Conservation (phyloP, 2,888 invertebrate genomes). For the Siphlonurus alternatus region DNA sequence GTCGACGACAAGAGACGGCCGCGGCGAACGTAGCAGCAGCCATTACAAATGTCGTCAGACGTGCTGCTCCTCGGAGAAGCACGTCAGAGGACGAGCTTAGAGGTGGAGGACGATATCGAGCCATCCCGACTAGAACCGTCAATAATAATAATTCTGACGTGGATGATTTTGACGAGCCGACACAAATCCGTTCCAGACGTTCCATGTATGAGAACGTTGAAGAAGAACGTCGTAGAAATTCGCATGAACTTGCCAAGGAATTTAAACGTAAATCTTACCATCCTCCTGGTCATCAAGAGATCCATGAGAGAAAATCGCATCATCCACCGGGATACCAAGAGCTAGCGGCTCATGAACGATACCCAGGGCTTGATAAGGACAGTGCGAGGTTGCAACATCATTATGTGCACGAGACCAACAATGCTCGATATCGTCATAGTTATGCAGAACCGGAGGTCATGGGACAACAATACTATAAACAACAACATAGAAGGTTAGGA, state of each 20-base stretch:
- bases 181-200: constrained; percentile 11
- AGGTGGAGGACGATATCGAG: constrained; percentile 10
- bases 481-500: not conserved
- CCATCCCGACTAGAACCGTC: constrained; percentile 4
- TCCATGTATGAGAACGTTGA: constrained; percentile 23
- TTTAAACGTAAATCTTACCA: constrained; percentile 22
- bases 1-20: constrained; percentile 4
- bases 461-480: not conserved
- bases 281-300: constrained; percentile 11
- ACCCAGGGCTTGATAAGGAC: constrained; percentile 34
- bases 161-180: not conserved
- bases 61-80: not conserved
- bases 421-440: constrained; percentile 35
- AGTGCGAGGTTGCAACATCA: constrained; percentile 22
- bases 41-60: not conserved
- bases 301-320: constrained; percentile 21
- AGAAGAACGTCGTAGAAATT: constrained; percentile 29
- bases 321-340: constrained; percentile 27
- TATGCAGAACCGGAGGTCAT: constrained; percentile 38
- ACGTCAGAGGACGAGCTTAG: constrained; percentile 32
- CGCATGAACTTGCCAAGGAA: constrained; percentile 31
- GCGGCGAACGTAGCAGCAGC: not conserved
- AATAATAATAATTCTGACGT: not conserved
- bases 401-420: constrained; percentile 6
- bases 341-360: constrained; percentile 34